Evolutionary conservation across 2,113 vertebrate species (phyloP).

Genomic region (Felis chaus): DNA sequence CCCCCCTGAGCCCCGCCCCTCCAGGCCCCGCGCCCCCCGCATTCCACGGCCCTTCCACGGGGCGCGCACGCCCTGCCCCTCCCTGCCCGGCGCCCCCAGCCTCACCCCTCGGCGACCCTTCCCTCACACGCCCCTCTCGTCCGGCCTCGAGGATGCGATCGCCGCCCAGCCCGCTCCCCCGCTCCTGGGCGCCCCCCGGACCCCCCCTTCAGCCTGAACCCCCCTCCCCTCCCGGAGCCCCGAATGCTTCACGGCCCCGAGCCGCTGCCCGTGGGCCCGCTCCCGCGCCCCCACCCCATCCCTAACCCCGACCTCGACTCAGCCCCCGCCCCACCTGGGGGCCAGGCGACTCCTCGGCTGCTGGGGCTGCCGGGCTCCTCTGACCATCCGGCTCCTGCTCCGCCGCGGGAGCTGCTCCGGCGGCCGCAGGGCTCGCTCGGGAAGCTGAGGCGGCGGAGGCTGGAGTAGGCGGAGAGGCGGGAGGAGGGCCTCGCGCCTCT

Average conservation of each 20-base stretch:
- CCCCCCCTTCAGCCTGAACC: not conserved
- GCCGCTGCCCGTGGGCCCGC: conserved; percentile 32
- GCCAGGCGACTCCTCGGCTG: conserved; percentile 79
- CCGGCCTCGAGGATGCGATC: not conserved
- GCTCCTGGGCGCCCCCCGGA: not conserved
- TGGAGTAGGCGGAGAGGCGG: conserved; percentile 70
- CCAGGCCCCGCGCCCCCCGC: conserved; percentile 55
- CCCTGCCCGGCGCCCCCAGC: conserved; percentile 28
- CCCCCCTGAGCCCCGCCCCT: conserved; percentile 63
- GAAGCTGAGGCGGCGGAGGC: conserved; percentile 72
- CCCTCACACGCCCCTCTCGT: not conserved
- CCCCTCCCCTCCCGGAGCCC: conserved; percentile 3
- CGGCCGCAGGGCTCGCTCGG: conserved; percentile 77
- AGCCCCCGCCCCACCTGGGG: conserved; percentile 64
- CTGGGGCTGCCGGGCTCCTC: conserved; percentile 78
- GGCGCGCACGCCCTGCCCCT: conserved; percentile 33
- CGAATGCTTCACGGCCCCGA: conserved; percentile 3
- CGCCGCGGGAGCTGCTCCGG: conserved; percentile 81
- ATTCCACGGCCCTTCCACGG: conserved; percentile 41
- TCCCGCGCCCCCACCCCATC: not conserved
- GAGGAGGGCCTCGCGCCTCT: conserved; percentile 66
- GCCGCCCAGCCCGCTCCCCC: not conserved
- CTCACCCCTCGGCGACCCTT: not conserved
- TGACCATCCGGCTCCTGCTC: conserved; percentile 82
- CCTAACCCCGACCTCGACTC: not conserved